Evolutionary conservation across 2,797 vertebrate species (phyloP).

Genomic region (Acanthornis magna): DNA sequence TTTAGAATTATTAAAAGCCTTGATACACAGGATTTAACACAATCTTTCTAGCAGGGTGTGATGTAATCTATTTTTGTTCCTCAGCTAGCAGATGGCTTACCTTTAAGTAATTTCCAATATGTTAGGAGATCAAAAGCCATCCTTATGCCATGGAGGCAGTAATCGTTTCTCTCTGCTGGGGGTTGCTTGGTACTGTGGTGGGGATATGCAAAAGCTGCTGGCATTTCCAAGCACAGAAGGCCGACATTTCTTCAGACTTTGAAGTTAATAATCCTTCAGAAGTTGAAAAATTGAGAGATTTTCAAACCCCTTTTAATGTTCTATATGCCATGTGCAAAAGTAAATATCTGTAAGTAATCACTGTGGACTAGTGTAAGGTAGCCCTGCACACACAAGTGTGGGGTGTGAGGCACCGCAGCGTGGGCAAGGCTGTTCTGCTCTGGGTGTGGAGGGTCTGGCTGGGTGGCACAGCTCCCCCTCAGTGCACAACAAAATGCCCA

Average conservation of each 20-base stretch:
- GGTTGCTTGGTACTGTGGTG: constrained; percentile 80
- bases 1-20: constrained; percentile 82
- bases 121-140: constrained; percentile 86
- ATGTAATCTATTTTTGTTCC: constrained; percentile 90
- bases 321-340: constrained; percentile 74
- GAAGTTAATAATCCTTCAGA: constrained; percentile 97
- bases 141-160: constrained; percentile 79
- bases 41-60: constrained; percentile 86
- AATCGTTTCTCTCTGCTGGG: constrained; percentile 88
- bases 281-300: constrained; percentile 87
- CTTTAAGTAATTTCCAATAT: constrained; percentile 94
- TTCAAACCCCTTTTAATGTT: constrained; percentile 77
- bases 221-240: constrained; percentile 96
- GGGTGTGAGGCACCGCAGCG: fast-evolving
- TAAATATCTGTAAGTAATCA: constrained; percentile 75
- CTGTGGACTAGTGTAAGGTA: neutral
- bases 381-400: fast-evolving
- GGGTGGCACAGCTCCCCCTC: neutral
- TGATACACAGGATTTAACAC: constrained; percentile 81
- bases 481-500: neutral
- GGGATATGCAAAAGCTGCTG: constrained; percentile 93
- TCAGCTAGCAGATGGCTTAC: constrained; percentile 85
- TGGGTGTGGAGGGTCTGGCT: neutral
- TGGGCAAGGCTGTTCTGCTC: fast-evolving
- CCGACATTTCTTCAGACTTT: constrained; percentile 97